Conservation (phyloP, 2,888 invertebrate species). For the Malthinus seriepunctatus region DNA sequence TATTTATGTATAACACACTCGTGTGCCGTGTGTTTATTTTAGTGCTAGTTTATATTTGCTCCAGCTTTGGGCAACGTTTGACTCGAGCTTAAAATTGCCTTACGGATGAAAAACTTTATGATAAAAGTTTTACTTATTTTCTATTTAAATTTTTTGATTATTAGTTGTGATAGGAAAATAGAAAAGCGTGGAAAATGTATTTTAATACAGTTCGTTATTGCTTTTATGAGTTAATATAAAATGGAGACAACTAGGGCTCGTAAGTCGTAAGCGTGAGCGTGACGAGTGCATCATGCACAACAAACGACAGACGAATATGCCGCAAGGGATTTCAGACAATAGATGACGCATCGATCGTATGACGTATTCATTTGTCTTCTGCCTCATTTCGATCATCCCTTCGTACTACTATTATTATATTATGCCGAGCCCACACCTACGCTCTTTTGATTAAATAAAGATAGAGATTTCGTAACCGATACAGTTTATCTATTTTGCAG, state of each 20-base stretch:
- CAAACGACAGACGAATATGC: conserved; percentile 42
- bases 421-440: conserved; percentile 27
- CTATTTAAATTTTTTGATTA: no score
- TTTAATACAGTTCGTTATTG: conserved; percentile 17
- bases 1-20: no score
- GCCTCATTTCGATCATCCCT: conserved; percentile 40
- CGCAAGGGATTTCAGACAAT: conserved; percentile 46
- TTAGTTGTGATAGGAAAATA: background rate
- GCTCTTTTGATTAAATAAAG: conserved; percentile 29
- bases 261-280: conserved; percentile 25
- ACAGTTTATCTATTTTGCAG: conserved; percentile 29
- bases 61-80: background rate
- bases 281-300: conserved; percentile 30
- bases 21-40: no score
- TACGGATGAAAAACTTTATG: no score
- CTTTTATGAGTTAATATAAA: conserved; percentile 25
- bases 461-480: conserved; percentile 32
- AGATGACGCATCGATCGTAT: conserved; percentile 50
- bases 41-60: no score
- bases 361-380: conserved; percentile 52
- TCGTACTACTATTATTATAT: conserved; percentile 15
- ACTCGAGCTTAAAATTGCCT: no score
- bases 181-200: conserved; percentile 1
- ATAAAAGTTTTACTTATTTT: no score
- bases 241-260: conserved; percentile 13